phyloP scores from a whole-genome alignment of 2,797 vertebrate species.

The Emys orbicularis region DNA sequence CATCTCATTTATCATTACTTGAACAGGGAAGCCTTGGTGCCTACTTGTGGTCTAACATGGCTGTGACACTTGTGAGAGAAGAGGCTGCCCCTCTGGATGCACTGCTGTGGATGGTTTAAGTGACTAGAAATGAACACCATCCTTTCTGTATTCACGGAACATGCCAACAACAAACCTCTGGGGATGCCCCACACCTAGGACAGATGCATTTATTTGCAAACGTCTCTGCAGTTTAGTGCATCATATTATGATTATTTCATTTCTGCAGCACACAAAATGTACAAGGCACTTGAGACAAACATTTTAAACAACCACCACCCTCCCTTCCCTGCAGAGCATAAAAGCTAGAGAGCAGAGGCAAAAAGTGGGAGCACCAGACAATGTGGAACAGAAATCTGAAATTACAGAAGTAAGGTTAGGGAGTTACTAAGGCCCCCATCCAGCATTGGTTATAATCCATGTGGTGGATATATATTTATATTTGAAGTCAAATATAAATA shows the following conservation, averaged over 20 bases:
- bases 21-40: neutral
- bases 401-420: neutral
- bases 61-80: neutral
- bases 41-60: neutral
- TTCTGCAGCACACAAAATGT: neutral
- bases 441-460: neutral
- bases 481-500: neutral
- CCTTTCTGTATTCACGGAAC: neutral
- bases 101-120: neutral
- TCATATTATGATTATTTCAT: neutral
- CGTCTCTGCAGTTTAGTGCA: neutral
- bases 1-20: neutral
- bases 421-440: neutral
- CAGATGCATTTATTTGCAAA: neutral
- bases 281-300: fast-evolving
- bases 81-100: neutral
- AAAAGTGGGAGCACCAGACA: fast-evolving
- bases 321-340: neutral
- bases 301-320: fast-evolving
- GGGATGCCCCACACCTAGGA: neutral
- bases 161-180: neutral
- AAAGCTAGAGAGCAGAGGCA: fast-evolving
- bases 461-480: too few relatives aligned
- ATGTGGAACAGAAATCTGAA: neutral
- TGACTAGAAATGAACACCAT: neutral